These are phyloP conservation scores for Peromyscus aztecus DNA, from an alignment of 2,797 vertebrate species.

Conservation along the genomic window DNA sequence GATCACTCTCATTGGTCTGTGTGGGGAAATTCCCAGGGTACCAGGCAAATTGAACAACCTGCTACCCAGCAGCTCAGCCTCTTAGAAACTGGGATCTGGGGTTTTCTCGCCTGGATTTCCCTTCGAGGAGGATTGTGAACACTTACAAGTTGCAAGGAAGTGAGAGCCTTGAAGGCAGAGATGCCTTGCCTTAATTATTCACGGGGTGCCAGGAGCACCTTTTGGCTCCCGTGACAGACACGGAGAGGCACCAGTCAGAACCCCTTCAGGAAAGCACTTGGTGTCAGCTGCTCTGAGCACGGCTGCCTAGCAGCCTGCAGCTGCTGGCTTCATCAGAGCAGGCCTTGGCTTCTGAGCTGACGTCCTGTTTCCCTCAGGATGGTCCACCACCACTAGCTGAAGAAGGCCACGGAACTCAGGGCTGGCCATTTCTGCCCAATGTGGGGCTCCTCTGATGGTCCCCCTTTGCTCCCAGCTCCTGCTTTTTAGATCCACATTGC, in stretches of 20 bases:
- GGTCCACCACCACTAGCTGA: not conserved
- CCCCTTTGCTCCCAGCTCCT: not conserved
- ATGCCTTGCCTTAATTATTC: conserved; percentile 15
- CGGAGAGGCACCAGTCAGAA: conserved; percentile 7
- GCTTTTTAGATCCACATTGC: not conserved
- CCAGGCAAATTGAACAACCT: not conserved
- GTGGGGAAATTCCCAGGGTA: conserved; percentile 49
- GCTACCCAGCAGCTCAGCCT: not conserved
- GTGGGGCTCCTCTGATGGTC: not conserved
- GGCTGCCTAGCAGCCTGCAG: conserved; percentile 16
- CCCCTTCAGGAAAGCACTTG: not conserved
- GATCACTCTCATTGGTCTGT: conserved; percentile 56
- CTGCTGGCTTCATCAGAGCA: not conserved
- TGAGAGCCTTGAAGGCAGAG: conserved; percentile 38
- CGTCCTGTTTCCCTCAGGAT: not conserved
- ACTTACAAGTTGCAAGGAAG: not conserved
- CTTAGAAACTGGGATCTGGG: not conserved
- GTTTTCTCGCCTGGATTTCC: conserved; percentile 41
- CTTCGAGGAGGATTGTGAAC: conserved; percentile 33
- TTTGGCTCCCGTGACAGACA: not conserved
- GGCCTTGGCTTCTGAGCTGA: not conserved
- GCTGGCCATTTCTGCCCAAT: not conserved
- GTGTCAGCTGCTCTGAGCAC: not conserved
- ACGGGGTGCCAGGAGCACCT: not conserved
- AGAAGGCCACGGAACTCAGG: not conserved